Evolutionary conservation across 2,797 vertebrate species (phyloP).

Genomic region (Characodon lateralis): DNA sequence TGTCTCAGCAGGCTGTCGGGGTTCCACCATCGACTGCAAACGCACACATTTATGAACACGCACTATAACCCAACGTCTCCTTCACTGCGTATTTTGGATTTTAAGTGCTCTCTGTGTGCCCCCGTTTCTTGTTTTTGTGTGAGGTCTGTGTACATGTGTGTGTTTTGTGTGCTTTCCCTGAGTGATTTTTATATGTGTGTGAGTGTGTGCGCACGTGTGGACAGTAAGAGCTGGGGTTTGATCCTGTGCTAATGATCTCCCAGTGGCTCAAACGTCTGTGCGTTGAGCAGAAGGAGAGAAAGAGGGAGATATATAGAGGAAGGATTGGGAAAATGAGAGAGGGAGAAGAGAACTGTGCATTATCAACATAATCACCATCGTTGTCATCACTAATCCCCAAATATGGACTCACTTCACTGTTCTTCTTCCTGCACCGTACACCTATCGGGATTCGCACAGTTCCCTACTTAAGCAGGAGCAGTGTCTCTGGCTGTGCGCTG

Average conservation of each 20-base stretch:
- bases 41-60: slow-evolving; percentile 7
- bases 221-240: slow-evolving; percentile 66
- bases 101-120: slow-evolving; percentile 50
- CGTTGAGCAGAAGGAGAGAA: slow-evolving; percentile 51
- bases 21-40: slow-evolving; percentile 9
- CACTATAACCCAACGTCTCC: slow-evolving; percentile 18
- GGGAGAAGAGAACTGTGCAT: slow-evolving; percentile 35
- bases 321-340: slow-evolving; percentile 4
- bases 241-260: slow-evolving; percentile 80
- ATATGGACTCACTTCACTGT: background rate
- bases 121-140: slow-evolving; percentile 51
- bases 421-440: slow-evolving; percentile 8
- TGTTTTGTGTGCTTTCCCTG: slow-evolving; percentile 32
- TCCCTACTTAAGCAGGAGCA: slow-evolving; percentile 35
- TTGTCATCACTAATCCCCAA: slow-evolving; percentile 15
- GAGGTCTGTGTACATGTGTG: slow-evolving; percentile 19
- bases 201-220: slow-evolving; percentile 14
- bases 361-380: slow-evolving; percentile 43
- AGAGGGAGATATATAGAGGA: slow-evolving; percentile 16
- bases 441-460: slow-evolving; percentile 7
- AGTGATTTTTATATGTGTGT: background rate
- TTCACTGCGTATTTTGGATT: slow-evolving; percentile 46
- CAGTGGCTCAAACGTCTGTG: slow-evolving; percentile 74
- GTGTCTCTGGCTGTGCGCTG: slow-evolving; percentile 24
- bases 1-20: slow-evolving; percentile 21